Evolutionary conservation across 2,113 vertebrate species (phyloP).

Genomic region (Microtus oregoni): DNA sequence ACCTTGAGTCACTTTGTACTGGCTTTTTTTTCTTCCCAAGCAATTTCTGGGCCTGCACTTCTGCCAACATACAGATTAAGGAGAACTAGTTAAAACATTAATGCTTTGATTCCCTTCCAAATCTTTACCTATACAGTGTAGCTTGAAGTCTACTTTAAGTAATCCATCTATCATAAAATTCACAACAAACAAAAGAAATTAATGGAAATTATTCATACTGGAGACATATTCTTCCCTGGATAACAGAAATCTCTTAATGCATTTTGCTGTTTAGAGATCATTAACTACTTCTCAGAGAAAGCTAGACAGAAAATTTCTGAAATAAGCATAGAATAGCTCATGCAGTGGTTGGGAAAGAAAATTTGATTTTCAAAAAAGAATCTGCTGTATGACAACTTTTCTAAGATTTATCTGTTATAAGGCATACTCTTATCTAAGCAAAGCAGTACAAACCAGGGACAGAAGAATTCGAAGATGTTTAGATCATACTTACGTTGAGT

Average conservation of each 20-base stretch:
- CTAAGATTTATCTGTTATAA: slow-evolving; percentile 55
- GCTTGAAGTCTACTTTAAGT: slow-evolving; percentile 5
- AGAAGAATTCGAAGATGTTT: slow-evolving; percentile 7
- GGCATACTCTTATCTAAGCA: slow-evolving; percentile 17
- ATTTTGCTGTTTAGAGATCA: slow-evolving; percentile 67
- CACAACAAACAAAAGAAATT: slow-evolving; percentile 53
- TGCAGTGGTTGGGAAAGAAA: slow-evolving; percentile 49
- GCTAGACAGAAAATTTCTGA: slow-evolving; percentile 51
- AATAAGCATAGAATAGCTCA: slow-evolving; percentile 63
- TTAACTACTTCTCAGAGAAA: slow-evolving; percentile 69
- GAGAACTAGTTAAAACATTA: slow-evolving; percentile 49
- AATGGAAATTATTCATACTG: slow-evolving; percentile 49
- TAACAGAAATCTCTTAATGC: slow-evolving; percentile 39
- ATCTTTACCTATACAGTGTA: slow-evolving; percentile 42
- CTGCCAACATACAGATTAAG: slow-evolving; percentile 54
- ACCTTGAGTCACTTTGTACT: slow-evolving; percentile 43
- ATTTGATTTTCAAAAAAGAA: slow-evolving; percentile 64
- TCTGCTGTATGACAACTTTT: slow-evolving; percentile 22
- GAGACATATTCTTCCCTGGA: slow-evolving; percentile 45
- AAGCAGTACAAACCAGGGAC: background rate
- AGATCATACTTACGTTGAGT: slow-evolving; percentile 20
- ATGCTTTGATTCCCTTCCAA: slow-evolving; percentile 53
- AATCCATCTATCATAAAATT: slow-evolving; percentile 58
- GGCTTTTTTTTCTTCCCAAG: slow-evolving; percentile 23
- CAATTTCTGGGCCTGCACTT: slow-evolving; percentile 33